Conservation (phyloP, 2,113 vertebrate species). For the Chunga burmeisteri region DNA sequence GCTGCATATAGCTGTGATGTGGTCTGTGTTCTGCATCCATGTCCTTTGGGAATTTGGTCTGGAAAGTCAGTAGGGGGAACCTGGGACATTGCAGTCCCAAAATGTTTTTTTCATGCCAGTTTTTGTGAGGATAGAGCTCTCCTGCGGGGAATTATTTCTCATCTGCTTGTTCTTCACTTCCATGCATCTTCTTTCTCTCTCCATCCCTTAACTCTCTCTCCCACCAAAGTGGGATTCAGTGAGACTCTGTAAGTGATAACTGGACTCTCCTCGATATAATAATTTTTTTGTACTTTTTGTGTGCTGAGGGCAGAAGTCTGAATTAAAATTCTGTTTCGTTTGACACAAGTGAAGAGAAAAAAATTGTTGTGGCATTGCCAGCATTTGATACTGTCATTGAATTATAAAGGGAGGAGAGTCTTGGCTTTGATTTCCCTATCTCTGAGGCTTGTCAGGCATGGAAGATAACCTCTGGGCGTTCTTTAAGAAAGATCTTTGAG, state of each 20-base stretch:
- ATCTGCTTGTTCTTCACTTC: conserved; percentile 74
- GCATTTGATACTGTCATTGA: conserved; percentile 32
- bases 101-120: accelerated
- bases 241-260: conserved; percentile 59
- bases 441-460: background rate
- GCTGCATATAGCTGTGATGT: background rate
- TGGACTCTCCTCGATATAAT: conserved; percentile 56
- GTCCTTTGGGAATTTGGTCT: background rate
- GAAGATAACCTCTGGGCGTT: background rate
- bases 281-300: conserved; percentile 30
- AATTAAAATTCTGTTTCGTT: background rate
- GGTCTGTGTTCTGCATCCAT: background rate
- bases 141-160: background rate
- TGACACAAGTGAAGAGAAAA: background rate
- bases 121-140: conserved; percentile 59
- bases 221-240: conserved; percentile 57
- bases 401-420: background rate
- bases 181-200: conserved; percentile 67
- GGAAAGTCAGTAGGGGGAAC: background rate
- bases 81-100: background rate
- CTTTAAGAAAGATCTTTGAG: background rate
- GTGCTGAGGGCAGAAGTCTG: background rate
- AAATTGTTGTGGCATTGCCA: conserved; percentile 20
- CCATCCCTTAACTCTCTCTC: conserved; percentile 51
- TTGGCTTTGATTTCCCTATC: conserved; percentile 1